These are phyloP conservation scores for Neelides folsomi DNA, from an alignment of 2,888 invertebrate species.

Conservation along the genomic window DNA sequence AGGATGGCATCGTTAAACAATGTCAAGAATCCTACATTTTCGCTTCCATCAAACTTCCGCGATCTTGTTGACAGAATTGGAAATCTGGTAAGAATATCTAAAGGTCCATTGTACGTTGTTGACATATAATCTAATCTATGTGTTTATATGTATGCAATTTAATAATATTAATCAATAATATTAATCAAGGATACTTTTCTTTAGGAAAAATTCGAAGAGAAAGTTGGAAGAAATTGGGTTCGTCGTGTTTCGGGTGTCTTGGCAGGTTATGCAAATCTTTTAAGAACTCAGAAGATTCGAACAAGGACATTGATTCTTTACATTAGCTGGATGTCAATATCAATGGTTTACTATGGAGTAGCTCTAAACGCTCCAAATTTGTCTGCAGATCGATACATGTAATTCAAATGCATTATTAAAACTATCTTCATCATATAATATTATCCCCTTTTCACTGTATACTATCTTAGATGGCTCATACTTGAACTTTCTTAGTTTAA, in stretches of 20 bases:
- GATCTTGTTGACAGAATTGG: conserved; percentile 16
- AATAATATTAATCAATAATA: too few species aligned
- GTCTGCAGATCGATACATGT: conserved; percentile 22
- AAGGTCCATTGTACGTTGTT: neutral
- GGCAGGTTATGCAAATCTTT: conserved; percentile 16
- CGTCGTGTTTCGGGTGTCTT: conserved; percentile 10
- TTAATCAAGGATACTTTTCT: neutral
- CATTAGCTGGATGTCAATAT: conserved; percentile 23
- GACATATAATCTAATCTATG: too few species aligned
- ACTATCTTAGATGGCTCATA: too few species aligned
- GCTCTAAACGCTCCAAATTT: conserved; percentile 27
- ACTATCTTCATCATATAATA: too few species aligned
- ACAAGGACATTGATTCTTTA: conserved; percentile 18
- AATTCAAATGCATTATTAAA: too few species aligned
- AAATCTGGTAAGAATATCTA: conserved; percentile 11
- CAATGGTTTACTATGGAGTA: conserved; percentile 27
- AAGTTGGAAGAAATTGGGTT: conserved; percentile 15
- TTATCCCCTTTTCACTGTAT: too few species aligned
- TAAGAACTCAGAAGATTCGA: conserved; percentile 17
- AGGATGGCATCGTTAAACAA: conserved; percentile 14
- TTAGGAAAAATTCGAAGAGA: conserved; percentile 20
- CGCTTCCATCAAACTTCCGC: conserved; percentile 16
- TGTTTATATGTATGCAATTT: too few species aligned
- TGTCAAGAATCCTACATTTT: neutral
- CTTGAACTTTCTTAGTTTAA: neutral